Evolutionary conservation across 2,888 invertebrate genomes (phyloP).

Genomic region (Pantelozetes paolii): DNA sequence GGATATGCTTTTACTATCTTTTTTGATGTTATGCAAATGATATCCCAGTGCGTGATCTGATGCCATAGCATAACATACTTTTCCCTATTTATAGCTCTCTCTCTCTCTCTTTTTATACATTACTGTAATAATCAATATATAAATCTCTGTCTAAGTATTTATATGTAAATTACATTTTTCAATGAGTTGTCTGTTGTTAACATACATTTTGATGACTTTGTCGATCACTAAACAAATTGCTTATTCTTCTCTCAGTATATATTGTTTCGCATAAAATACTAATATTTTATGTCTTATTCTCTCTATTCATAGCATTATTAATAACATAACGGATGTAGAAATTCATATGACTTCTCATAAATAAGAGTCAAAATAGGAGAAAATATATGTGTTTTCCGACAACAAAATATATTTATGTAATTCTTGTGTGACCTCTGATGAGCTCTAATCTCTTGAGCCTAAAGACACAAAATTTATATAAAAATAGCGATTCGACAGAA

Average conservation of each 20-base stretch:
- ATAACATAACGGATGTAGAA: constrained; percentile 5
- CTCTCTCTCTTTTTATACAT: background rate
- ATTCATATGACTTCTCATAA: constrained; percentile 9
- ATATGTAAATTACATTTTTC: constrained; percentile 17
- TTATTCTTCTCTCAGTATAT: background rate
- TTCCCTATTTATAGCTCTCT: background rate
- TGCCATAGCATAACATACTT: constrained; percentile 19
- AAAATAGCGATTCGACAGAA: background rate
- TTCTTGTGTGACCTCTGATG: constrained; percentile 11
- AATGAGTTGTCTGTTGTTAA: background rate
- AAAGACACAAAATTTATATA: background rate
- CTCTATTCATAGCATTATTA: background rate
- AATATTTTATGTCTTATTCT: constrained; percentile 11
- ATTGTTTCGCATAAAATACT: constrained; percentile 17
- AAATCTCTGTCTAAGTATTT: constrained; percentile 19
- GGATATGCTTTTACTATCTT: constrained; percentile 6
- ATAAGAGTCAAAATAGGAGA: background rate
- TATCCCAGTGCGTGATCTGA: constrained; percentile 21
- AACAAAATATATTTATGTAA: background rate
- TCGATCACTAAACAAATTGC: constrained; percentile 9
- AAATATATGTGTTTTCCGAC: background rate
- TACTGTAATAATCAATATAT: background rate
- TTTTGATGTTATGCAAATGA: constrained; percentile 9
- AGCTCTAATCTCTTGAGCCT: constrained; percentile 19
- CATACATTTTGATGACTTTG: constrained; percentile 8